Percentiles rank a stretch among this genome's conserved stretches.
Evolutionary conservation across 2,888 invertebrate species (phyloP).

Genomic region (Hetaerina titia): DNA sequence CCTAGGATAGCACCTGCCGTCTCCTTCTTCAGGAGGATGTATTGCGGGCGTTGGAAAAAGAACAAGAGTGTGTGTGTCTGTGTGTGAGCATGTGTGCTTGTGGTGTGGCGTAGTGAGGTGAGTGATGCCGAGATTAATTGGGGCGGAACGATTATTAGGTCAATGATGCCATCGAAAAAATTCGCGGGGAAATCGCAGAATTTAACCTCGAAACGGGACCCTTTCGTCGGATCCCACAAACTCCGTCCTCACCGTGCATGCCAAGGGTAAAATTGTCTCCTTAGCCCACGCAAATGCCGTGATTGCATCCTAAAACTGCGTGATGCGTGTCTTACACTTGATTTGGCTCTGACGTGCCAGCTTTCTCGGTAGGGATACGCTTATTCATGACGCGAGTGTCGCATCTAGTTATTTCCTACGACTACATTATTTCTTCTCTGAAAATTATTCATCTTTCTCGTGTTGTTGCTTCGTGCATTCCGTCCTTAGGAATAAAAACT

Average conservation of each 20-base stretch:
- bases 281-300: no score
- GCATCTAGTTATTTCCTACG: no score
- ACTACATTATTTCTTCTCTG: no score
- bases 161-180: neutral
- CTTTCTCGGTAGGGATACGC: no score
- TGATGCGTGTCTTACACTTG: no score
- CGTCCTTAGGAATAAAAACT: no score
- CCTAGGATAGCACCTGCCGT: neutral
- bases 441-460: no score
- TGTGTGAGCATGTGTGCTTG: neutral
- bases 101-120: neutral
- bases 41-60: neutral
- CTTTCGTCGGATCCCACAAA: neutral
- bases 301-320: no score
- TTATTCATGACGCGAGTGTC: no score
- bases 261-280: no score
- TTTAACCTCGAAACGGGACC: neutral
- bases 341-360: no score
- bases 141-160: constrained; percentile 17
- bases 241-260: neutral
- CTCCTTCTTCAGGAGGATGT: neutral
- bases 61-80: neutral
- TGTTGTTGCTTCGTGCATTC: no score
- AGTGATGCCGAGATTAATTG: neutral
- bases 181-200: neutral